Evolutionary conservation across 2,888 invertebrate species (phyloP), one percentile per base, ranked within the genome.

Genomic region (Apamea epomidion): DNA sequence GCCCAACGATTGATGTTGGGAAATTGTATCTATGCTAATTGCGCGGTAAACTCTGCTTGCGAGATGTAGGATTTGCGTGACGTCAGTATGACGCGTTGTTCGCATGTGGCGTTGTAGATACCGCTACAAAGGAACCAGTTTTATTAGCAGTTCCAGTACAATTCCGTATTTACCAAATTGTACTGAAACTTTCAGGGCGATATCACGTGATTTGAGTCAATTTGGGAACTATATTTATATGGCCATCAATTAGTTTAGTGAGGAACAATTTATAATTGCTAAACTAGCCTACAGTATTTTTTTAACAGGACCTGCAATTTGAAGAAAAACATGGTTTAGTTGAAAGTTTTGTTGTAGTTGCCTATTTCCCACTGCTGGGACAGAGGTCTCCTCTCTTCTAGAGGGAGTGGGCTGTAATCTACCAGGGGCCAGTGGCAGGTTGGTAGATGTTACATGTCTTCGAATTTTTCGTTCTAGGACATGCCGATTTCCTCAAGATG

Each of bases 161-260:
- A 78, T 67, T 67, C 45, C 76, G 67, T 78, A 10, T n/a, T 18
- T n/a, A 65, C 51, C 21, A 12, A 45, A 78, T 45, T 48, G 2
- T 64, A 25, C n/a, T 51, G 18, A 45, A 64, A 32, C 42, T 62
- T 78, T 60, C 60, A 68, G n/a, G 21, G 16, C 7, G 10, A 8
- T 0, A 4, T 21, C n/a, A 21, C 25, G 37, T 37, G 37, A 42
- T 29, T 62, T 1, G 16, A 76, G 21, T 16, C 21, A 18, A 4
- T 21, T 58, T 10, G 4, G 32, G 18, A n/a, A 62, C n/a, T 21
- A 51, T 12, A 16, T 54, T 75, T 54, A 25, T 64, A 29, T 32
- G 18, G 32, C 10, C 14, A n/a, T 16, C 4, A 4, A 42, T 45
- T n/a, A 18, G 45, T 32, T 54, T 71, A 29, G 58, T 29, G 10